Conservation (phyloP, 1,140 invertebrate genomes). For the Drosophila nasuta region DNA sequence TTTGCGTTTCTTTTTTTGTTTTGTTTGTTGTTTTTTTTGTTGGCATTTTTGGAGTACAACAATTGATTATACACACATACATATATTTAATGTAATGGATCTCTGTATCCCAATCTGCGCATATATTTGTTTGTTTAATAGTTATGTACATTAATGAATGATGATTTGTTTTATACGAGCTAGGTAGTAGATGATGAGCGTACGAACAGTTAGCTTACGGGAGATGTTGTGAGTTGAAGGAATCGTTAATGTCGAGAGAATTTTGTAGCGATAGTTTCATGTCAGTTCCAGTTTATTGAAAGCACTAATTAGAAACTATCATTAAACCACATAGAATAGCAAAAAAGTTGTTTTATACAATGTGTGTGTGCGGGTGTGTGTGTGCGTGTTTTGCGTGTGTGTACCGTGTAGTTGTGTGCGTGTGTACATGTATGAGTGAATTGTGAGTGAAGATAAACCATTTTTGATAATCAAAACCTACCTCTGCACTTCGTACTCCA, state of each 20-base stretch:
- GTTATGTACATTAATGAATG: slow-evolving; percentile 49
- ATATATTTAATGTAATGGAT: slow-evolving; percentile 30
- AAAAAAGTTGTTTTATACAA: slow-evolving; percentile 38
- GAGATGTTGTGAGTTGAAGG: slow-evolving; percentile 50
- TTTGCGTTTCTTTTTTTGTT: not conserved
- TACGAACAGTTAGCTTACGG: slow-evolving; percentile 67
- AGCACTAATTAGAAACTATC: slow-evolving; percentile 74
- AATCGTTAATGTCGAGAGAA: slow-evolving; percentile 51
- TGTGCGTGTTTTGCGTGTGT: slow-evolving; percentile 14
- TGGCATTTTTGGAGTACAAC: slow-evolving; percentile 23
- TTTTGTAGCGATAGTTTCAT: slow-evolving; percentile 63
- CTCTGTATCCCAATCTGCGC: slow-evolving; percentile 14
- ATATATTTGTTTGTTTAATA: slow-evolving; percentile 8
- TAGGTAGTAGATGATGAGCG: slow-evolving; percentile 32
- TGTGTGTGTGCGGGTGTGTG: slow-evolving; percentile 26
- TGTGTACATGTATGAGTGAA: slow-evolving; percentile 36
- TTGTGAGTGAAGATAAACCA: not conserved
- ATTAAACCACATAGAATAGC: slow-evolving; percentile 63
- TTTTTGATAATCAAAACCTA: slow-evolving; percentile 35
- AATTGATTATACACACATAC: slow-evolving; percentile 25
- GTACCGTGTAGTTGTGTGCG: slow-evolving; percentile 28
- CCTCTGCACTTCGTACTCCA: slow-evolving; percentile 76
- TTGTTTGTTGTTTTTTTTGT: not conserved
- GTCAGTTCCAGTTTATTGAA: slow-evolving; percentile 75
- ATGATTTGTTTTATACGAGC: slow-evolving; percentile 33